Conservation (phyloP, 2,888 invertebrate genomes). For the Synergus laeviventris region DNA sequence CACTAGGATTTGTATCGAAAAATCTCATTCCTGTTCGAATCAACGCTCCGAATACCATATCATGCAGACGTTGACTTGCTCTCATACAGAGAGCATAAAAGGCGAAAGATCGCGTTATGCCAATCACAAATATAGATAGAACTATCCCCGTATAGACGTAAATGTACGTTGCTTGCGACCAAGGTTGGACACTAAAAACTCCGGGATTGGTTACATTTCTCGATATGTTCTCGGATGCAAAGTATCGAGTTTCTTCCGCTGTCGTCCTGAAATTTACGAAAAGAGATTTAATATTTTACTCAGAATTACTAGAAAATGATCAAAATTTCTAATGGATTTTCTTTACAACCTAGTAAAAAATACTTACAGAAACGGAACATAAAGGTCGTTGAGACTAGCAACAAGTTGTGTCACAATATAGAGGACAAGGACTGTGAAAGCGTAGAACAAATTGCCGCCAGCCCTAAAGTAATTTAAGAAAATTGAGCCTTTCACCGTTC, state of each 20-base stretch:
- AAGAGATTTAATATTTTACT: neutral
- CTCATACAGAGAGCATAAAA: slow-evolving; percentile 77
- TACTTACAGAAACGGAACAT: slow-evolving; percentile 76
- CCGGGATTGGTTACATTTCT: slow-evolving; percentile 43
- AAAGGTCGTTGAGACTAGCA: slow-evolving; percentile 84
- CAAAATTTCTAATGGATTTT: too few relatives aligned
- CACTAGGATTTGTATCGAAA: slow-evolving; percentile 90
- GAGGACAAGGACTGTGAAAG: slow-evolving; percentile 75
- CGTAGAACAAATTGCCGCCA: slow-evolving; percentile 77
- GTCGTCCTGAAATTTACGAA: slow-evolving; percentile 78
- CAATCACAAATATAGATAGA: slow-evolving; percentile 67
- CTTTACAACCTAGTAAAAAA: neutral
- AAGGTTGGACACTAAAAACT: slow-evolving; percentile 33
- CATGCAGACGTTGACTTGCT: slow-evolving; percentile 78
- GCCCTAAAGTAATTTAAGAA: slow-evolving; percentile 77
- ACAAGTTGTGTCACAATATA: slow-evolving; percentile 79
- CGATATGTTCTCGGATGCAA: slow-evolving; percentile 40
- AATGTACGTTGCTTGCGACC: slow-evolving; percentile 74
- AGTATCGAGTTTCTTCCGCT: slow-evolving; percentile 75
- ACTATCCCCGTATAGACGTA: slow-evolving; percentile 81
- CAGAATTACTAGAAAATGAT: too few relatives aligned
- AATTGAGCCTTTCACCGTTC: slow-evolving; percentile 75
- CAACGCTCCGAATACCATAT: slow-evolving; percentile 78
- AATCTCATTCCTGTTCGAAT: slow-evolving; percentile 82
- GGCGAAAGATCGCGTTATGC: slow-evolving; percentile 75